Evolutionary conservation across 2,113 vertebrate genomes (phyloP), one percentile per base, ranked within the genome.

Genomic region (Phaethon lepturus): DNA sequence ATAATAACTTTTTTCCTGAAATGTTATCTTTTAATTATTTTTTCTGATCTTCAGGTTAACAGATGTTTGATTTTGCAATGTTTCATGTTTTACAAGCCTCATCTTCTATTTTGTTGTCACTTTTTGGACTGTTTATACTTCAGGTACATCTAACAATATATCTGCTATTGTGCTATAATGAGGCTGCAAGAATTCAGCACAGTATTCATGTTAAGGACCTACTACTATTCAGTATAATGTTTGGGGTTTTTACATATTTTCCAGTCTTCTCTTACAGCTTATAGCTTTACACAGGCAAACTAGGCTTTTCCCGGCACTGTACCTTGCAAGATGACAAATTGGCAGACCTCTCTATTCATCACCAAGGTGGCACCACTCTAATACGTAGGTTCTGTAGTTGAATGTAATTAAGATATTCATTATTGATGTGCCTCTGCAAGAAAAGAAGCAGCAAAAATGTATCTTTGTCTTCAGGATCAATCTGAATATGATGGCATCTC

Each of bases 341-440:
- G 14, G 42, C 58, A 78, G 52, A 90, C 2, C 0, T 63, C 55
- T 86, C 71, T 62, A 81, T 92, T 86, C 47, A 72, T 95, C 79
- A 95, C 29, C 72, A 33, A 86, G 77, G 55, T 22, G 52, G 75
- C 86, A 92, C 44, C 7, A 1, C 50, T 59, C 63, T 64, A 92
- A 93, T 35, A 88, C 47, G 81, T 52, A 93, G 26, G 47, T 84
- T 86, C 42, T 84, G 50, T 45, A 84, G 72, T 56, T 80, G 68
- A 91, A 81, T 75, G 64, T 95, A 95, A 92, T 97, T 93, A 95
- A 94, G 84, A 78, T 71, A 71, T 92, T 64, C 52, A 95, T 95
- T 96, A 90, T 90, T 93, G 79, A 95, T 97, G 33, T 64, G 52
- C 24, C 72, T 88, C 79, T 92, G 79, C 23, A 84, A 78, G 86